Evolutionary conservation across 1,140 invertebrate genomes (phyloP), one percentile per base, ranked within the genome.

Genomic region (Pachyrhynchus sulphureomaculatus): DNA sequence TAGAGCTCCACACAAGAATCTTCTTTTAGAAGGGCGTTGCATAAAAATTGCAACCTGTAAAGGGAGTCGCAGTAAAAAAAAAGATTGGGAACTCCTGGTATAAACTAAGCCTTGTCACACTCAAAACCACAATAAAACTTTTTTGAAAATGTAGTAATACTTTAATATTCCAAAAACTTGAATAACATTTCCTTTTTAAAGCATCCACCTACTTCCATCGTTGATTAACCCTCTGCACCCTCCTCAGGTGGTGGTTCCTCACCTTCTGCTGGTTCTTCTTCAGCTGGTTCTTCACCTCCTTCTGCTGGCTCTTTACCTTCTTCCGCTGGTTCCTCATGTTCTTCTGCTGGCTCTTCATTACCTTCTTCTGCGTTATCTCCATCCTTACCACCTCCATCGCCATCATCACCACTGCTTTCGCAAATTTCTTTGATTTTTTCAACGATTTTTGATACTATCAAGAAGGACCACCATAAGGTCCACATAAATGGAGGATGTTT

Each of bases 401-500:
- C 24, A 23, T 54, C 59, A 5, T 13, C 41, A 12, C 29, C 34
- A 21, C 42, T 37, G 8, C 9, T 5, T 2, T 45, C 13, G 6
- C 52, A 3, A n/a, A 62, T 18, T 29, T 54, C 39, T 42, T 17
- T 62, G 6, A 62, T 39, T 24, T 55, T 54, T 4, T 62, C 44
- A 32, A 36, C 45, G 12, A 41, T 23, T 1, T 20, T 26, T 39
- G 54, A 54, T n/a, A 24, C 41, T 1, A 13, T 9, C 12, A 62
- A 32, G 23, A 20, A 21, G 1, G 54, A 3, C 29, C 51, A 62
- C 59, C 59, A 62, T 17, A 62, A 26, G 0, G 36, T 47, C 29
- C 33, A 62, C 39, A 62, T 34, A 24, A 62, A 62, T 0, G 59
- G 59, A 1, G 59, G 59, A 32, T 54, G 49, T 39, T 62, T 62